Evolutionary conservation across 2,888 invertebrate species (phyloP).

Genomic region (Ditylenchus weischeri): DNA sequence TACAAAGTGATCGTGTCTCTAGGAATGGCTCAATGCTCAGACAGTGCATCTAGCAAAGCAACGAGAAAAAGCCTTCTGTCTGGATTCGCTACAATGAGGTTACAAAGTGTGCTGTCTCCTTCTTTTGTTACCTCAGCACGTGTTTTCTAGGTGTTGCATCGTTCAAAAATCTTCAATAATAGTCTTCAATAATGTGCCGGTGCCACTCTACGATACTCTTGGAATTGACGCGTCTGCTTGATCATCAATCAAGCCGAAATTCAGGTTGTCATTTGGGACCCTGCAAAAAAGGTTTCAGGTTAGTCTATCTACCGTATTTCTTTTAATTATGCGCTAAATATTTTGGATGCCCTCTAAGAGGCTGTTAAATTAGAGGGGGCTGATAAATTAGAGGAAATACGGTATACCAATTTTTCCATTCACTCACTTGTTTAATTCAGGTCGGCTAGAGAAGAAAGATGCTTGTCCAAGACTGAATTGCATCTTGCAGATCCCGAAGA

Average conservation of each 20-base stretch:
- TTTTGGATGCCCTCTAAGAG: no score
- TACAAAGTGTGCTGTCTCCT: not conserved
- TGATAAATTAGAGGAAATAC: no score
- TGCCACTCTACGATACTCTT: constrained; percentile 91
- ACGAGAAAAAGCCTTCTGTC: constrained; percentile 49
- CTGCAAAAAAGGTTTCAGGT: constrained; percentile 38
- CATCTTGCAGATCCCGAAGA: constrained; percentile 47
- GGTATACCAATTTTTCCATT: no score
- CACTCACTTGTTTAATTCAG: constrained; percentile 27
- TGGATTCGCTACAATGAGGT: constrained; percentile 53
- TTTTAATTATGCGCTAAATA: no score
- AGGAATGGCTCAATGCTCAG: constrained; percentile 66
- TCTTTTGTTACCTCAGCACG: not conserved
- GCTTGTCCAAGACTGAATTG: constrained; percentile 41
- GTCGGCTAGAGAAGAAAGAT: constrained; percentile 52
- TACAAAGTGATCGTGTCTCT: constrained; percentile 76
- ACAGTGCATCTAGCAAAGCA: constrained; percentile 39
- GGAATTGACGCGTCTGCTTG: constrained; percentile 89
- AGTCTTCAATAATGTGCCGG: constrained; percentile 87
- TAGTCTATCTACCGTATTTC: no score
- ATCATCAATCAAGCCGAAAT: constrained; percentile 61
- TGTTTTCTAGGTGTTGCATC: constrained; percentile 45
- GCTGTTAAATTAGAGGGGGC: no score
- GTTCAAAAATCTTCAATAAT: constrained; percentile 58
- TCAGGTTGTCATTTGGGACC: constrained; percentile 51